A percentile compares a stretch with the other conserved stretches of the same genome.
Conservation (phyloP, 2,797 vertebrate species). For the Phataginus tetradactyla region DNA sequence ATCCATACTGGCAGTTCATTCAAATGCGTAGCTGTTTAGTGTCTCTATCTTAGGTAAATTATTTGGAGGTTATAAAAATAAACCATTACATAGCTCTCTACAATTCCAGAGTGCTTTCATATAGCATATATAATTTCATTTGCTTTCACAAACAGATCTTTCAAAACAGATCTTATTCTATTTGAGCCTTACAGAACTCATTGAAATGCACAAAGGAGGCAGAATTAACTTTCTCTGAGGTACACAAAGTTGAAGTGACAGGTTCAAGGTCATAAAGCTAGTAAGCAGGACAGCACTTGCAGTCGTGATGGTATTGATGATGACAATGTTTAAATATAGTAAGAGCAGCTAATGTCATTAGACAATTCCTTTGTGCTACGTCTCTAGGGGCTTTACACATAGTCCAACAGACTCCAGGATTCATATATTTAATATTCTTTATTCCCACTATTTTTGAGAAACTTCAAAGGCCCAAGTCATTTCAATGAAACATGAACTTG, state of each 20-base stretch:
- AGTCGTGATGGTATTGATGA: not conserved
- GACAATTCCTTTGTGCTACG: not conserved
- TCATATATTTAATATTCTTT: not conserved
- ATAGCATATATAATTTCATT: not conserved
- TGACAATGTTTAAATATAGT: not conserved
- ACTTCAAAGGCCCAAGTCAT: not conserved
- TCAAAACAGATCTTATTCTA: not conserved
- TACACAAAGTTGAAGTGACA: not conserved
- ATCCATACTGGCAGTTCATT: not conserved
- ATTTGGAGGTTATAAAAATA: not conserved
- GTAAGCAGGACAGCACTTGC: not conserved
- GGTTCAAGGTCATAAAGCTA: not conserved
- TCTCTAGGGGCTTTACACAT: not conserved
- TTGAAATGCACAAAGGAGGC: not conserved
- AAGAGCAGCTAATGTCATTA: not conserved
- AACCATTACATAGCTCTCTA: not conserved
- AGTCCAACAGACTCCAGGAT: not conserved
- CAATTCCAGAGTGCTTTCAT: not conserved
- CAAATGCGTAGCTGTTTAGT: not conserved
- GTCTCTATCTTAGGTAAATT: not conserved
- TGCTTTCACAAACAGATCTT: not conserved
- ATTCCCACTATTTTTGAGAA: not conserved
- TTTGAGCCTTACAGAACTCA: not conserved
- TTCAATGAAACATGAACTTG: conserved; percentile 36
- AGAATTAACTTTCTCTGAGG: conserved; percentile 23